These are phyloP conservation scores for Rana temporaria DNA, from an alignment of 2,113 vertebrate species.

Conservation along the genomic window DNA sequence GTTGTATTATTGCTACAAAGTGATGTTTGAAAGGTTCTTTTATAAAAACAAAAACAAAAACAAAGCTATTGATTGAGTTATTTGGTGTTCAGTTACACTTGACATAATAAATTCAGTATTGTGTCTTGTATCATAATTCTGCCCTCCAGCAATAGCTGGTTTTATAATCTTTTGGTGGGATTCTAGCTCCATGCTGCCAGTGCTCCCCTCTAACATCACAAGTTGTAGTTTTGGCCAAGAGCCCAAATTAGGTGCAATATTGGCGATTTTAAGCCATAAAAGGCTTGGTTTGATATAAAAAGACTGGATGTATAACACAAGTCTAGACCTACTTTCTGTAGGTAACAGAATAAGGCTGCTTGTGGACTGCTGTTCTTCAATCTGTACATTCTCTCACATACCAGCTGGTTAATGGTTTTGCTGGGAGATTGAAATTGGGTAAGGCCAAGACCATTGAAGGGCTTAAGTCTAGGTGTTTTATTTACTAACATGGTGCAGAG, in stretches of 20 bases:
- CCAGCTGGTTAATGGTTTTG: constrained; percentile 32
- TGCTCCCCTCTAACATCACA: too few species aligned
- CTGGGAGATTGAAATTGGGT: not conserved
- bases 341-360: not conserved
- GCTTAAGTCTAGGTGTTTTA: constrained; percentile 1
- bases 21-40: too few species aligned
- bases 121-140: too few species aligned
- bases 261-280: not conserved
- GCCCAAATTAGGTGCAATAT: not conserved
- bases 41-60: too few species aligned
- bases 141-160: too few species aligned
- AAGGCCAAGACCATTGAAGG: constrained; percentile 26
- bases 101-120: too few species aligned
- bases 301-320: constrained; percentile 6
- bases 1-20: too few species aligned
- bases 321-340: not conserved
- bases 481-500: too few species aligned
- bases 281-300: constrained; percentile 53
- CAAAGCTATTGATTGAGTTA: too few species aligned
- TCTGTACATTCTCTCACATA: not conserved
- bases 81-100: too few species aligned
- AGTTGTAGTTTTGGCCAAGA: not conserved
- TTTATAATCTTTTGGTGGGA: too few species aligned
- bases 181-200: too few species aligned
- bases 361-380: constrained; percentile 4